Percentiles rank a stretch among this genome's conserved stretches.
These are phyloP conservation scores for Ancistrus triradiatus DNA, from an alignment of 2,113 vertebrate species.

Conservation along the genomic window DNA sequence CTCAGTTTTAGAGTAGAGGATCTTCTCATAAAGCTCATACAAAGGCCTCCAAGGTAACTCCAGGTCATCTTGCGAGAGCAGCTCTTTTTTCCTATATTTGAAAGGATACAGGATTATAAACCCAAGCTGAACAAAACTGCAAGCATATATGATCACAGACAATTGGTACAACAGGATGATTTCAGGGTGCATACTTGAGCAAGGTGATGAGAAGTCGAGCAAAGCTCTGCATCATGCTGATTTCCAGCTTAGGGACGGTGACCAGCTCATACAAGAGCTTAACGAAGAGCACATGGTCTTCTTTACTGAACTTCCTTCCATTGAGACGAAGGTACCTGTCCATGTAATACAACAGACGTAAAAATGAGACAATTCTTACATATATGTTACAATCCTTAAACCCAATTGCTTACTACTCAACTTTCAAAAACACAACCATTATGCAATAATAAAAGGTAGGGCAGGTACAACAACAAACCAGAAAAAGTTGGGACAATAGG, in stretches of 20 bases:
- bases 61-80: slow-evolving; percentile 90
- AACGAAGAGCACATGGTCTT: slow-evolving; percentile 92
- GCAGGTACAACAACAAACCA: too few species aligned
- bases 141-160: neutral
- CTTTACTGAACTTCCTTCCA: slow-evolving; percentile 90
- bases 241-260: slow-evolving; percentile 87
- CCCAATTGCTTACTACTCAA: too few species aligned
- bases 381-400: too few species aligned
- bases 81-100: slow-evolving; percentile 79
- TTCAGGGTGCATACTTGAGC: slow-evolving; percentile 73
- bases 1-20: slow-evolving; percentile 92
- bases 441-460: too few species aligned
- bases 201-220: slow-evolving; percentile 87
- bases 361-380: too few species aligned
- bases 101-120: neutral
- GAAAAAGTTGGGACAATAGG: too few species aligned
- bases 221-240: slow-evolving; percentile 93
- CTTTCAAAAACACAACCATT: too few species aligned
- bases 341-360: slow-evolving; percentile 30
- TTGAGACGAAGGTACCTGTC: slow-evolving; percentile 88
- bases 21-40: slow-evolving; percentile 85
- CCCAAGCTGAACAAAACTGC: neutral
- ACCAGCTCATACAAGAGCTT: slow-evolving; percentile 91
- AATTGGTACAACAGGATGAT: neutral
- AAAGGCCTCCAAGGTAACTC: slow-evolving; percentile 93